Conservation (phyloP, 1,140 invertebrate species). For the Drosophila kurseongensis region DNA sequence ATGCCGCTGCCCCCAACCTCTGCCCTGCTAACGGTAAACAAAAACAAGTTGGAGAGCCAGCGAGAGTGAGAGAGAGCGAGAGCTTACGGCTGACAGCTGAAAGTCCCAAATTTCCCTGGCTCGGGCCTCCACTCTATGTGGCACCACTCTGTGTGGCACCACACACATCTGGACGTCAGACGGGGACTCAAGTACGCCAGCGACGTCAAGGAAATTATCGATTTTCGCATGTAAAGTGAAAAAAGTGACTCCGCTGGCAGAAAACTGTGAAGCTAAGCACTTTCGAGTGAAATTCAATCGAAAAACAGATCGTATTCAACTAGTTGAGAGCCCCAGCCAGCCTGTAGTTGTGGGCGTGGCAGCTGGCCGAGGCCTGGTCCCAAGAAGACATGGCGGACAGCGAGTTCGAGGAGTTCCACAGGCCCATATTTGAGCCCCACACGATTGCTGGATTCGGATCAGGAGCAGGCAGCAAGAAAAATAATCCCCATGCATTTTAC, state of each 20-base stretch:
- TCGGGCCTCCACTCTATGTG: slow-evolving; percentile 9
- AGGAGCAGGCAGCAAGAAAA: slow-evolving; percentile 60
- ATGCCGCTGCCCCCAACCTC: slow-evolving; percentile 28
- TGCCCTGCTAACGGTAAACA: slow-evolving; percentile 63
- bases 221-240: slow-evolving; percentile 74
- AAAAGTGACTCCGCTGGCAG: slow-evolving; percentile 38
- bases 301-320: not conserved
- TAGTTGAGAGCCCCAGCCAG: slow-evolving; percentile 3
- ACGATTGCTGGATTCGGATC: slow-evolving; percentile 90
- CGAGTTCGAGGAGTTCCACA: slow-evolving; percentile 96
- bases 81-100: slow-evolving; percentile 58
- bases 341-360: slow-evolving; percentile 51
- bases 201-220: slow-evolving; percentile 81
- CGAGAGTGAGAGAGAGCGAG: slow-evolving; percentile 33
- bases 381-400: slow-evolving; percentile 91
- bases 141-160: slow-evolving; percentile 41
- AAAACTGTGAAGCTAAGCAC: not conserved
- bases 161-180: slow-evolving; percentile 65
- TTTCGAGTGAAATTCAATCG: not conserved
- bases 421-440: slow-evolving; percentile 89
- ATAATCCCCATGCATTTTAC: slow-evolving; percentile 88
- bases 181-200: slow-evolving; percentile 45
- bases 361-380: slow-evolving; percentile 36
- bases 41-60: slow-evolving; percentile 68
- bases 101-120: slow-evolving; percentile 58